Evolutionary conservation across 2,113 vertebrate genomes (phyloP), one percentile per base, ranked within the genome.

Genomic region (Penelope pileata): DNA sequence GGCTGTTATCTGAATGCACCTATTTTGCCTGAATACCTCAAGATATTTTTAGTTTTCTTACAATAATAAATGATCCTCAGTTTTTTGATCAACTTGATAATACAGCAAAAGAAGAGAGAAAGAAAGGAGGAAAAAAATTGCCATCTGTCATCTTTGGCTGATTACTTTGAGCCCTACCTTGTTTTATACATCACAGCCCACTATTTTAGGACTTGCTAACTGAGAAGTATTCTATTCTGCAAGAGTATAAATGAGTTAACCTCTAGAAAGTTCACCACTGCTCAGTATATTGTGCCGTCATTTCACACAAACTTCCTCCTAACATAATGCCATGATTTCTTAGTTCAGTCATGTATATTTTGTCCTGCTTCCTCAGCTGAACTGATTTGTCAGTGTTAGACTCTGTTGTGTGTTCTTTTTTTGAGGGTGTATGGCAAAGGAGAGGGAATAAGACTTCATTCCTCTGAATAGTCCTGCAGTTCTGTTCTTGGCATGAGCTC

Each of bases 161-260:
- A 87, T 96, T 95, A 91, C 91, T 96, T 94, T 5, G 3, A 83
- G 59, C 59, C 67, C 60, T 91, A 89, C 88, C 81, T 92, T 92
- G 54, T 83, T 91, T 87, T 47, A 85, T 74, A 73, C 16, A 54
- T 63, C 74, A 77, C 45, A 79, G 38, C 59, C 34, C 50, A n/a
- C 73, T 95, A 93, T 93, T 96, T 87, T 90, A 80, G 92, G 90
- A 54, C 47, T 94, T 94, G 54, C 78, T 94, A 96, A 77, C 58
- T 83, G 86, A 51, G 59, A 89, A 87, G 34, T 74, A 58, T 86
- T 92, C 73, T 80, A 40, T 59, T 91, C 74, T 50, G 53, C 74
- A 63, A 36, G 77, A 74, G 59, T 66, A 84, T 67, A 95, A 91
- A 89, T 80, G 67, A 96, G 74, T 91, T 89, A 88, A 94, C 86